A percentile compares a stretch with the other conserved stretches of the same genome.
phyloP scores from a whole-genome alignment of 2,888 invertebrate genomes.

The Epirrhoe tristata region DNA sequence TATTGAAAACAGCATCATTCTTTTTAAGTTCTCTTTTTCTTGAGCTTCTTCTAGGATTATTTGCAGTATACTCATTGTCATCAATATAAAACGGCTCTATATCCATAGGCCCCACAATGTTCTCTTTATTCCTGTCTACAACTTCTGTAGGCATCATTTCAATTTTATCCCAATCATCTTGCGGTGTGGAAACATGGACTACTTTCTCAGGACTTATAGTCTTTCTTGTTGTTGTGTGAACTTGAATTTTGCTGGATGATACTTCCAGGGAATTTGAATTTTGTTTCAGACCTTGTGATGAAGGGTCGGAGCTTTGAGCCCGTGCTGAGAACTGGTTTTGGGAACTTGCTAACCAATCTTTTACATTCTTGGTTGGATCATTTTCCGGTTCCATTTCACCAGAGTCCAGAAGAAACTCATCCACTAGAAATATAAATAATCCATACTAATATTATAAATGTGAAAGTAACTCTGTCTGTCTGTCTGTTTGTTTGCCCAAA shows the following conservation, averaged over 20 bases:
- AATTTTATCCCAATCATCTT: slow-evolving; percentile 80
- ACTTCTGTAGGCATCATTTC: slow-evolving; percentile 65
- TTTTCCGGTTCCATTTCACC: slow-evolving; percentile 51
- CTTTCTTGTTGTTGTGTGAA: slow-evolving; percentile 60
- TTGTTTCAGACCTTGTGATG: slow-evolving; percentile 54
- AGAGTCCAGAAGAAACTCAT: slow-evolving; percentile 59
- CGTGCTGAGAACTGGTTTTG: slow-evolving; percentile 76
- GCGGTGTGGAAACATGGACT: slow-evolving; percentile 56
- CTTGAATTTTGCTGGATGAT: slow-evolving; percentile 62
- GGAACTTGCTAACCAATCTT: slow-evolving; percentile 73
- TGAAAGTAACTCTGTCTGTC: too few species aligned
- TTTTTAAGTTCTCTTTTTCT: slow-evolving; percentile 62
- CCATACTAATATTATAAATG: too few species aligned
- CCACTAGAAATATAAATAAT: slow-evolving; percentile 59
- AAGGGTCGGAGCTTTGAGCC: slow-evolving; percentile 55
- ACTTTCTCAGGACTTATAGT: slow-evolving; percentile 52
- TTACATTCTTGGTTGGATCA: slow-evolving; percentile 69
- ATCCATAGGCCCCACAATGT: slow-evolving; percentile 63
- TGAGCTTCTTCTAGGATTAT: slow-evolving; percentile 71
- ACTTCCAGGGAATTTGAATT: slow-evolving; percentile 51
- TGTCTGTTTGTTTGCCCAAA: too few species aligned
- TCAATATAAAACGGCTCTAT: slow-evolving; percentile 63
- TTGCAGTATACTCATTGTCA: slow-evolving; percentile 61
- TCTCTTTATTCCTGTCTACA: slow-evolving; percentile 54
- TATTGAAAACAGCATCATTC: slow-evolving; percentile 46